Evolutionary conservation across 2,888 invertebrate species (phyloP).

Genomic region (Pristionchus fissidentatus): DNA sequence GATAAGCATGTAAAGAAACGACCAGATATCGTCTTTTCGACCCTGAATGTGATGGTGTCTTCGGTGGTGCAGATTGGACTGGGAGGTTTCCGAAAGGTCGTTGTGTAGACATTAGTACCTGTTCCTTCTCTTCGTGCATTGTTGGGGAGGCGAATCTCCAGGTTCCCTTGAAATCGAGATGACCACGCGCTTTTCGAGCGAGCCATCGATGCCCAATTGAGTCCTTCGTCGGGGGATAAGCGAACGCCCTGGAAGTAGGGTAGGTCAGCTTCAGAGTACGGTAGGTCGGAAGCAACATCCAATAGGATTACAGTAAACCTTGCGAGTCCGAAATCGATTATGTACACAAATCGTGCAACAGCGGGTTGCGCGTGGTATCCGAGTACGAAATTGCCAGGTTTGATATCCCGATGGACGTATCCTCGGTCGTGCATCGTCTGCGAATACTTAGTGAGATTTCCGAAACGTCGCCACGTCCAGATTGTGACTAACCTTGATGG

Average conservation of each 20-base stretch:
- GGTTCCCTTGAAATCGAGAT: slow-evolving; percentile 41
- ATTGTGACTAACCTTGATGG: slow-evolving; percentile 31
- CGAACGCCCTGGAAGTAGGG: slow-evolving; percentile 34
- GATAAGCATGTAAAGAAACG: slow-evolving; percentile 59
- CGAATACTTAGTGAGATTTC: background rate
- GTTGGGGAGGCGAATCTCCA: slow-evolving; percentile 33
- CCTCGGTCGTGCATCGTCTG: slow-evolving; percentile 48
- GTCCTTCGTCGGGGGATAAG: slow-evolving; percentile 1
- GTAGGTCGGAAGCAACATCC: no score
- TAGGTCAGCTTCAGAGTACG: background rate
- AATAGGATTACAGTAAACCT: slow-evolving; percentile 38
- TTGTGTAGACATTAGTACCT: background rate
- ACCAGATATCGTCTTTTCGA: slow-evolving; percentile 54
- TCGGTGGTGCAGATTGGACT: background rate
- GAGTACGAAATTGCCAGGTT: slow-evolving; percentile 46
- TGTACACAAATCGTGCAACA: slow-evolving; percentile 25
- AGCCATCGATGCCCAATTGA: background rate
- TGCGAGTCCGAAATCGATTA: slow-evolving; percentile 45
- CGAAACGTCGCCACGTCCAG: background rate
- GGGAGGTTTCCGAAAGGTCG: background rate
- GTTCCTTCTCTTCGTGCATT: slow-evolving; percentile 46
- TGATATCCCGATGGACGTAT: slow-evolving; percentile 45
- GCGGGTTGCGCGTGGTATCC: slow-evolving; percentile 2
- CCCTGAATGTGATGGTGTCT: slow-evolving; percentile 22
- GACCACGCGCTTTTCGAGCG: slow-evolving; percentile 6